phyloP scores from a whole-genome alignment of 1,140 invertebrate genomes.

The Drosophila sp. region DNA sequence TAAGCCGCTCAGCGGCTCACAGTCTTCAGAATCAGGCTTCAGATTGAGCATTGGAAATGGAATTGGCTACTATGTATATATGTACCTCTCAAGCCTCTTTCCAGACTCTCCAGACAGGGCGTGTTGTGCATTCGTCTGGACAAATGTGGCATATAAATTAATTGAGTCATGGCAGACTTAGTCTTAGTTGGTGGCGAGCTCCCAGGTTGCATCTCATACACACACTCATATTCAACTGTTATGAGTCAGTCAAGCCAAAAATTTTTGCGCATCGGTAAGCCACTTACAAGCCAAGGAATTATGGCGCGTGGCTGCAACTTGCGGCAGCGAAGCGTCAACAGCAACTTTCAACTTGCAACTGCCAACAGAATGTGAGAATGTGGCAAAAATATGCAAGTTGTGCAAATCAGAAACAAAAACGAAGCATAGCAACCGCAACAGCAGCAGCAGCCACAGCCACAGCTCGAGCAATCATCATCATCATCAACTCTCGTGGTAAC shows the following conservation, averaged over 20 bases:
- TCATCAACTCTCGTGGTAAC: conserved; percentile 46
- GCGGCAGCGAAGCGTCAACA: conserved; percentile 50
- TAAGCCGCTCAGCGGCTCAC: conserved; percentile 16
- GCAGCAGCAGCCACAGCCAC: conserved; percentile 24
- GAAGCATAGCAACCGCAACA: conserved; percentile 37
- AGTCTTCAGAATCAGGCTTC: background rate
- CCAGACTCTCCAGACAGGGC: conserved; percentile 49
- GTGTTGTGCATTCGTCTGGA: conserved; percentile 66
- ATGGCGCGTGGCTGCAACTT: conserved; percentile 42
- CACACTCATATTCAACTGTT: conserved; percentile 11
- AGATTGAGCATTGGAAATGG: conserved; percentile 1
- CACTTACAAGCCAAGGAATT: conserved; percentile 62
- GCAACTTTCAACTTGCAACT: conserved; percentile 36
- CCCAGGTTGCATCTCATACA: conserved; percentile 7
- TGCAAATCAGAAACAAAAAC: conserved; percentile 63
- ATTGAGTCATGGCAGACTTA: conserved; percentile 69
- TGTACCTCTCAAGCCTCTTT: background rate
- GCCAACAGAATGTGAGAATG: conserved; percentile 55
- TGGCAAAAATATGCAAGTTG: conserved; percentile 64
- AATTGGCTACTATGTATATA: background rate
- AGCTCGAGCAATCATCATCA: conserved; percentile 40
- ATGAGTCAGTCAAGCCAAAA: conserved; percentile 65
- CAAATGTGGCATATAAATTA: conserved; percentile 67
- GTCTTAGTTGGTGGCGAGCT: conserved; percentile 18
- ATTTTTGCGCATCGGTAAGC: conserved; percentile 61